Evolutionary conservation across 1,140 invertebrate genomes (phyloP).

Genomic region (Ctenoplectra terminalis): DNA sequence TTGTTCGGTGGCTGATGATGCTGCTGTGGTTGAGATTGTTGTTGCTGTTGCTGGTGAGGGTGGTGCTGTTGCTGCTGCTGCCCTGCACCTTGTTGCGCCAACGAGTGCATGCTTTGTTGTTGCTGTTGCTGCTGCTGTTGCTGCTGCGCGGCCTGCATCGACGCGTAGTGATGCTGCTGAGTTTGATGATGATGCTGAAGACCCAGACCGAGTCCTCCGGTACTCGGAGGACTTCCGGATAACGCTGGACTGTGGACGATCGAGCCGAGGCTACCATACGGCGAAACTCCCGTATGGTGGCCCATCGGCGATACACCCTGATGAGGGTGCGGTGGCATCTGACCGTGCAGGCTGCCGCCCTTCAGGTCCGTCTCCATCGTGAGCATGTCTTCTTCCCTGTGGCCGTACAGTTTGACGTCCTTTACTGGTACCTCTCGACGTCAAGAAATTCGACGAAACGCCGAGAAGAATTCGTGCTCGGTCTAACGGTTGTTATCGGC

Average conservation of each 20-base stretch:
- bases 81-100: conserved; percentile 54
- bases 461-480: not conserved
- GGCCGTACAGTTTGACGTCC: conserved; percentile 87
- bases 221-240: conserved; percentile 83
- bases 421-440: conserved; percentile 72
- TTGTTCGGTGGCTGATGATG: conserved; percentile 84
- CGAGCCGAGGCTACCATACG: conserved; percentile 88
- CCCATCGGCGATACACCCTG: conserved; percentile 84
- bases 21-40: conserved; percentile 70
- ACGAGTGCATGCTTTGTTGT: conserved; percentile 78
- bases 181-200: conserved; percentile 79
- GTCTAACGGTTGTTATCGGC: not conserved
- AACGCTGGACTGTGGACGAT: conserved; percentile 86
- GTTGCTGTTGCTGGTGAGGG: conserved; percentile 77
- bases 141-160: conserved; percentile 79
- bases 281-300: conserved; percentile 84
- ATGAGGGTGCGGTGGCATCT: conserved; percentile 89
- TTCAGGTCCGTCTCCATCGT: conserved; percentile 95
- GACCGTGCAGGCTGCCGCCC: conserved; percentile 90
- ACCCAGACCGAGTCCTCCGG: conserved; percentile 66
- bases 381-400: conserved; percentile 90
- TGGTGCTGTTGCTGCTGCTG: conserved; percentile 69
- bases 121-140: conserved; percentile 82
- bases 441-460: conserved; percentile 57
- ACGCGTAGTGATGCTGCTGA: conserved; percentile 75